Evolutionary conservation across 2,888 invertebrate species (phyloP), one percentile per base, ranked within the genome.

Genomic region (Chrysomela aeneicollis): DNA sequence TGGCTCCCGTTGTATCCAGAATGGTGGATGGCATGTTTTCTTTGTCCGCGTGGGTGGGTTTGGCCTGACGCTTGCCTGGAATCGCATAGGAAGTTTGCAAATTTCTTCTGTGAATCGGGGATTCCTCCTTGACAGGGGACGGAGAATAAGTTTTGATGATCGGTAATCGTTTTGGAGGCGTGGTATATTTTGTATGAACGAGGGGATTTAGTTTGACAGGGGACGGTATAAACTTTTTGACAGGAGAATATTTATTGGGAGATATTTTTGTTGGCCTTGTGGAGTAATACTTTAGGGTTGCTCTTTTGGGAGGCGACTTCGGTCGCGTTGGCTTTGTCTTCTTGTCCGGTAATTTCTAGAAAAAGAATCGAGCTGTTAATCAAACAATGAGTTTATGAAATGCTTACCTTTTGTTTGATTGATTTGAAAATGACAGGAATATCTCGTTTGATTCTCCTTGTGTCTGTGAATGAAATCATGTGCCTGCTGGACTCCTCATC

Each of bases 351-450:
- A 63, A 12, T 17, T 4, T 12, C 30, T 6, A 9, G 8, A 21
- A 19, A 49, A n/a, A 49, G 18, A 47, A 47, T 15, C 4, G 22
- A 22, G 1, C 9, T n/a, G 9, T 26, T 6, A 0, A 26, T 8
- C 15, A 12, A 52, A 10, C 9, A 22, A 52, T 22, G 9, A 10
- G 17, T 52, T 10, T 9, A 18, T 15, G 10, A 12, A 12, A 17
- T 30, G 64, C 67, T 72, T 67, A 81, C 82, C 76, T 78, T 80
- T 10, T 73, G 71, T 55, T 52, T 18, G 26, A 86, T 75, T 53
- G 89, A 86, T 77, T 90, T 90, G 15, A 90, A 84, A 6, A 88
- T 85, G 3, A 91, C 81, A 70, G 87, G 84, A 3, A 92, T 85
- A 76, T 91, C 90, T 82, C 89, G 89, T 76, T 88, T 86, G 55